A percentile compares a stretch with the other conserved stretches of the same genome.
These are phyloP conservation scores for Allobates femoralis DNA, from an alignment of 2,797 vertebrate genomes.

Conservation along the genomic window DNA sequence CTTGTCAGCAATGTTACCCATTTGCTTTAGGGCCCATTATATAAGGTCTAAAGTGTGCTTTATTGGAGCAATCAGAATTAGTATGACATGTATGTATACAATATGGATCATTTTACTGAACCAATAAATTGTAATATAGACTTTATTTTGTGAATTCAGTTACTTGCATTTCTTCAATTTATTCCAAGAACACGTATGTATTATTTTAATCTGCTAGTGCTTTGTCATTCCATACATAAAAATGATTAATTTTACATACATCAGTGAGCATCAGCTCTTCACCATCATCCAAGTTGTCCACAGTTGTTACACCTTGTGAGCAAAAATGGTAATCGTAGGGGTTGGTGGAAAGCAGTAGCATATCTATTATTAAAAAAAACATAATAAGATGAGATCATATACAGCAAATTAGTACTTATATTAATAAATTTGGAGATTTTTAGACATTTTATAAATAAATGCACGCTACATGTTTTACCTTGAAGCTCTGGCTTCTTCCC, in stretches of 20 bases:
- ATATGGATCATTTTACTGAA: background rate
- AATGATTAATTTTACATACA: conserved; percentile 72
- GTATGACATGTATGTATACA: background rate
- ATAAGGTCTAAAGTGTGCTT: background rate
- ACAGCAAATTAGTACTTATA: background rate
- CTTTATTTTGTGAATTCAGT: background rate
- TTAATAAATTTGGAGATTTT: background rate
- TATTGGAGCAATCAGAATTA: background rate
- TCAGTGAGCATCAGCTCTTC: conserved; percentile 90
- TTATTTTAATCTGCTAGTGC: background rate
- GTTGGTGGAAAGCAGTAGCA: conserved; percentile 92
- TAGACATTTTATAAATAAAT: background rate
- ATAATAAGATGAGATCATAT: background rate
- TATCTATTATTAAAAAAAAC: conserved; percentile 77
- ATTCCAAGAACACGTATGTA: background rate
- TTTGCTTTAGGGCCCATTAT: background rate
- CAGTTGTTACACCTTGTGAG: conserved; percentile 90
- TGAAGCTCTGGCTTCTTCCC: conserved; percentile 92
- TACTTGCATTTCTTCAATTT: background rate
- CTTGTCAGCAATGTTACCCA: background rate
- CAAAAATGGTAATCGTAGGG: conserved; percentile 96
- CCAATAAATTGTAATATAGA: background rate
- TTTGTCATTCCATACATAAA: background rate
- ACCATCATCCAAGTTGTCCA: conserved; percentile 89
- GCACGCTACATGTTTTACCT: conserved; percentile 68